These are phyloP conservation scores for Amblyraja radiata DNA, from an alignment of 2,797 vertebrate genomes.

Conservation along the genomic window DNA sequence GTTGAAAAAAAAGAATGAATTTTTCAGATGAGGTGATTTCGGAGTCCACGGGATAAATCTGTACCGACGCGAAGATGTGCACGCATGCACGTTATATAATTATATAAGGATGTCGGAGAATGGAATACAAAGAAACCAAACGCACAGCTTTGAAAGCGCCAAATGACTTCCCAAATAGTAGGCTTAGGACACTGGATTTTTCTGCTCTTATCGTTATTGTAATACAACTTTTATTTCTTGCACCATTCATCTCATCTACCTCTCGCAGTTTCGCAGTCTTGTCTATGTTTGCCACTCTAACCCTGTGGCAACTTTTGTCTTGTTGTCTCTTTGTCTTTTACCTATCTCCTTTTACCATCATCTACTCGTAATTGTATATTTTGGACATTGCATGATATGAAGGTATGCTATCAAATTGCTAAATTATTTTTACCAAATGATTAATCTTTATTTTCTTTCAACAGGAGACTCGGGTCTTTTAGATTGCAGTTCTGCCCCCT, in stretches of 20 bases:
- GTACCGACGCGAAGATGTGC: too few relatives aligned
- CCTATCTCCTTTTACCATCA: not conserved
- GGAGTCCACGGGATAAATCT: too few relatives aligned
- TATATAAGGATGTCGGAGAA: too few relatives aligned
- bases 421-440: not conserved
- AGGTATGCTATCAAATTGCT: not conserved
- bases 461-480: constrained; percentile 69
- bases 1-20: too few relatives aligned
- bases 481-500: constrained; percentile 52
- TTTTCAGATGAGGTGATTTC: too few relatives aligned
- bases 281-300: not conserved
- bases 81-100: too few relatives aligned
- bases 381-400: not conserved
- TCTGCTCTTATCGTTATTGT: not conserved
- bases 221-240: not conserved
- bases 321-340: not conserved
- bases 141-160: too few relatives aligned
- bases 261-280: not conserved
- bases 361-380: not conserved
- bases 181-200: not conserved
- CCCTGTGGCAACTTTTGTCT: not conserved
- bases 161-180: too few relatives aligned
- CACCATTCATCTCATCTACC: not conserved
- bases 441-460: constrained; percentile 42
- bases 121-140: too few relatives aligned